Percentiles rank a stretch among this genome's conserved stretches.
phyloP scores from a whole-genome alignment of 2,113 vertebrate genomes.

The Lophura nycthemera region DNA sequence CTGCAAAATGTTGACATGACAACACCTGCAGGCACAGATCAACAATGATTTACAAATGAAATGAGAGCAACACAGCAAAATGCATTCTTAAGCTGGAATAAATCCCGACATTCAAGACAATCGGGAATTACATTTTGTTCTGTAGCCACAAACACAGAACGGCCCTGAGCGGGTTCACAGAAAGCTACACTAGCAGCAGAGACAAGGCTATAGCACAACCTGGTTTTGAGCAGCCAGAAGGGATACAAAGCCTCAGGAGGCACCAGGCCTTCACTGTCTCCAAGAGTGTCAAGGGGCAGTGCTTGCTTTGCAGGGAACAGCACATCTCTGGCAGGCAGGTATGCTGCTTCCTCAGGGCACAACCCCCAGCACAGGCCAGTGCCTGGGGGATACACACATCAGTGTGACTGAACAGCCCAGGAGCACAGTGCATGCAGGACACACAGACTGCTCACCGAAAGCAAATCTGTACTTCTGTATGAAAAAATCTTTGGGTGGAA shows the following conservation, averaged over 20 bases:
- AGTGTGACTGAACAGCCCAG: fast-evolving
- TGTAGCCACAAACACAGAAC: neutral
- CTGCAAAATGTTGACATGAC: conserved; percentile 77
- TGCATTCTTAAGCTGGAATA: neutral
- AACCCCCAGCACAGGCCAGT: fast-evolving
- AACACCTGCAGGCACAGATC: conserved; percentile 70
- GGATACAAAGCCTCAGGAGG: neutral
- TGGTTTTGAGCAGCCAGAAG: fast-evolving
- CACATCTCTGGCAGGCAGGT: fast-evolving
- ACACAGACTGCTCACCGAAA: conserved; percentile 70
- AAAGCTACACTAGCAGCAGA: neutral
- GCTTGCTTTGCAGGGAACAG: neutral
- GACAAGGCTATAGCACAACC: no score
- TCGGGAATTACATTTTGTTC: neutral
- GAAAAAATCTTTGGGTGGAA: conserved; percentile 72
- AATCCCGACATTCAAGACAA: neutral
- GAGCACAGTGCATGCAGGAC: neutral
- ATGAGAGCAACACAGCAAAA: neutral
- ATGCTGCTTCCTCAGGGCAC: neutral
- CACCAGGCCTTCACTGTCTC: neutral
- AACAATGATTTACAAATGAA: neutral
- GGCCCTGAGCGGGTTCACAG: neutral
- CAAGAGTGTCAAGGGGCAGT: neutral
- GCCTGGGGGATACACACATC: no score
- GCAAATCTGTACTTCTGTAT: conserved; percentile 78